These are phyloP conservation scores for Siniperca obscura DNA, from an alignment of 2,797 vertebrate genomes.

Conservation along the genomic window DNA sequence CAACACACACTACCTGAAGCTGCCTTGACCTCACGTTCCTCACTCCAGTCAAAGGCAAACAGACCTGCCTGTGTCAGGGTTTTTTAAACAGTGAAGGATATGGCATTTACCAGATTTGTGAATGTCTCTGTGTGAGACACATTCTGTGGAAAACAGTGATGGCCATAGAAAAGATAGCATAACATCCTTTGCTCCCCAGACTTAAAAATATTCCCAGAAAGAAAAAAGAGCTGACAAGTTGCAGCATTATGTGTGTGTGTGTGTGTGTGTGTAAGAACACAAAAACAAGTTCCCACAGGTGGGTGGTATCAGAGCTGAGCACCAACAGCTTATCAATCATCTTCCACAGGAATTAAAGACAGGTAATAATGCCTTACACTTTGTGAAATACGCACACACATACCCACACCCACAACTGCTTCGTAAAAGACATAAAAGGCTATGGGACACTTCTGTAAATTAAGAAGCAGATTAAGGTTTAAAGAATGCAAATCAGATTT, in stretches of 20 bases:
- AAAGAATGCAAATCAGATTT: constrained; percentile 13
- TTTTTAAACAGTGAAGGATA: constrained; percentile 11
- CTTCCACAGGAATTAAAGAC: constrained; percentile 25
- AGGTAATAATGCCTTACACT: constrained; percentile 20
- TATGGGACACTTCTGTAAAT: not conserved
- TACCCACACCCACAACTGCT: not conserved
- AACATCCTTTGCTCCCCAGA: not conserved
- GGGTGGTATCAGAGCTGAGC: constrained; percentile 26
- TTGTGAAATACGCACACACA: not conserved
- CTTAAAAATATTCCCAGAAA: not conserved
- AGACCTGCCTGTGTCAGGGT: constrained; percentile 6
- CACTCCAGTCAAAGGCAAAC: constrained; percentile 59
- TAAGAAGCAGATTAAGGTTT: not conserved
- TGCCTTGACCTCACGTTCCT: constrained; percentile 74
- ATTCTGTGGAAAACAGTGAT: not conserved
- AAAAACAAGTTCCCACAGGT: constrained; percentile 57
- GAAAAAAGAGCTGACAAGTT: constrained; percentile 18
- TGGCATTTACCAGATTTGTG: constrained; percentile 24
- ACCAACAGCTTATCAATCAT: constrained; percentile 41
- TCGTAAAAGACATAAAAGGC: not conserved
- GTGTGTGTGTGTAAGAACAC: constrained; percentile 19
- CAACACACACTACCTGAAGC: constrained; percentile 56
- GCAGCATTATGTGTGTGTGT: not conserved
- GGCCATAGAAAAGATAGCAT: not conserved
- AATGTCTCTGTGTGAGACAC: not conserved